phyloP scores from a whole-genome alignment of 2,797 vertebrate genomes.

The Anas bernieri region DNA sequence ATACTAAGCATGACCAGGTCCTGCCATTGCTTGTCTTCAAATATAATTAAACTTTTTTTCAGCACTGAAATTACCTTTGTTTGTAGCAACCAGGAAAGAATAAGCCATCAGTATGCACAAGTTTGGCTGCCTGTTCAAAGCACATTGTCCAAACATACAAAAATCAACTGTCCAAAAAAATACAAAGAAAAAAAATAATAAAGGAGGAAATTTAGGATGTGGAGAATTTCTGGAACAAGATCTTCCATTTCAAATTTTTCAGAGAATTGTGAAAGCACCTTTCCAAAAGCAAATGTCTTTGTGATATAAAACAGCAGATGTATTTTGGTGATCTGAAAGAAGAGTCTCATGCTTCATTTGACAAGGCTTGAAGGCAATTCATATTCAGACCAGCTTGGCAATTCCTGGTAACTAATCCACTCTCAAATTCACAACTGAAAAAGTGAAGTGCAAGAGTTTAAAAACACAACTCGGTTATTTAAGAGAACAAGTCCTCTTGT shows the following conservation, averaged over 20 bases:
- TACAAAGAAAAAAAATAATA: background rate
- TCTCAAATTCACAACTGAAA: background rate
- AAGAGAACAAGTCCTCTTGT: background rate
- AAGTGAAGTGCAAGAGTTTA: background rate
- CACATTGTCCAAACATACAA: background rate
- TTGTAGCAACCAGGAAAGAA: background rate
- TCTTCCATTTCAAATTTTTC: background rate
- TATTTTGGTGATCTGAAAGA: background rate
- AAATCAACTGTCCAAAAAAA: background rate
- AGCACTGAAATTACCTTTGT: background rate
- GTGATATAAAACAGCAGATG: background rate
- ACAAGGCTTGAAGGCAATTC: background rate
- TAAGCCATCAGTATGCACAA: background rate
- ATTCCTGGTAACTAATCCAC: background rate
- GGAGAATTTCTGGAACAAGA: background rate
- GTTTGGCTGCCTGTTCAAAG: background rate
- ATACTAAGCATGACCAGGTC: background rate
- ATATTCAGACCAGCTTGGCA: background rate
- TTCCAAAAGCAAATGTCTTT: background rate
- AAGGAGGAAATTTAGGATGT: background rate
- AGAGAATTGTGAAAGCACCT: background rate
- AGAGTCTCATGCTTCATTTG: background rate
- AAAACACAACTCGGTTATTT: background rate
- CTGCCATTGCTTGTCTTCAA: background rate
- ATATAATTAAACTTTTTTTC: slow-evolving; percentile 26